Evolutionary conservation across 2,888 invertebrate genomes (phyloP), one percentile per base, ranked within the genome.

Genomic region (Minunthozetes semirufus): DNA sequence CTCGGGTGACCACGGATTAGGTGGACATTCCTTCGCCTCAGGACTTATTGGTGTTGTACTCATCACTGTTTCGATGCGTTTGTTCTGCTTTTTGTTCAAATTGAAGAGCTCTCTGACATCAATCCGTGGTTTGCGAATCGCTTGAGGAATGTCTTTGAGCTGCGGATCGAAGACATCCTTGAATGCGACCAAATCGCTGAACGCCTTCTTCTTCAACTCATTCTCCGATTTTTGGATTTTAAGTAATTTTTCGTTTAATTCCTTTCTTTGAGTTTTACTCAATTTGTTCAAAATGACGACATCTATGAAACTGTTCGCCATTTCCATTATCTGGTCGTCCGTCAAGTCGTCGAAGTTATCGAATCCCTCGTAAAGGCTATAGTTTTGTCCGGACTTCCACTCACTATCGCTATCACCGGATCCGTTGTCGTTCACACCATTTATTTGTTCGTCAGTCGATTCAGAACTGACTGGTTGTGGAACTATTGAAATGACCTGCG

Each of bases 251-350:
- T 46, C 5, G 48, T 70, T n/a, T 15, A 70, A 22, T 22, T 13
- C 11, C 13, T 70, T 42, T 22, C 70, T 3, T 13, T 70, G 48
- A 0, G 19, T 25, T 70, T 70, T 46, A 46, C 8, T 25, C 70
- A 70, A 48, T 15, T 22, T 22, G 0, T 22, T 0, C 42, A 42
- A 46, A 1, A 70, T 17, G 0, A 27, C 15, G 1, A 19, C 22
- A 25, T 70, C 70, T 25, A 48, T 25, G 22, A 70, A 70, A 70
- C 70, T 70, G 46, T 48, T 17, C 6, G 70, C 70, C 70, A 70
- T 46, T 70, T 70, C 25, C 19, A 42, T 42, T 15, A 42, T 46
- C 70, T 70, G 70, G n/a, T 70, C 46, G 11, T 42, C 46, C 38
- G 19, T 66, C 63, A 66, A 38, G 38, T 59, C 19, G 11, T 59